Evolutionary conservation across 2,888 invertebrate species (phyloP).

Genomic region (Tinea pellionella): DNA sequence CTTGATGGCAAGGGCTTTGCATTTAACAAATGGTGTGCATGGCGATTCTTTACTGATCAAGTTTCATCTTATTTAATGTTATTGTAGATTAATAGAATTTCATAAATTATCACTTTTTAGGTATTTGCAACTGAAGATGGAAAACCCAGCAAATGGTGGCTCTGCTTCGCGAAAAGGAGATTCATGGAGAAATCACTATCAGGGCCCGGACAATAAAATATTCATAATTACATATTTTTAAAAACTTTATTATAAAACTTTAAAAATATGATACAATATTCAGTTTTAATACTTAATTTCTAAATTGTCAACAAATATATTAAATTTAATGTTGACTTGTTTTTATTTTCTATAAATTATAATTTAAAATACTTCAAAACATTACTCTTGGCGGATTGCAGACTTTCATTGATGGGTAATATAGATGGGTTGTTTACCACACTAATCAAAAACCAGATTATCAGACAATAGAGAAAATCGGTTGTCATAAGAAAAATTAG

Average conservation of each 20-base stretch:
- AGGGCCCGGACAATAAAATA: slow-evolving; percentile 81
- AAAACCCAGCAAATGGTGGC: slow-evolving; percentile 99
- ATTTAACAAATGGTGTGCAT: too few relatives aligned
- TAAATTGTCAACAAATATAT: slow-evolving; percentile 19
- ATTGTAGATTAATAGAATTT: too few relatives aligned
- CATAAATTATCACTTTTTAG: too few relatives aligned
- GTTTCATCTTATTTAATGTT: too few relatives aligned
- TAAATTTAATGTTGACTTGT: slow-evolving; percentile 17
- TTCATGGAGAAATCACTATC: slow-evolving; percentile 99
- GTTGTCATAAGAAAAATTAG: too few relatives aligned
- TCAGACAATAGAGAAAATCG: too few relatives aligned
- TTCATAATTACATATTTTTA: slow-evolving; percentile 6
- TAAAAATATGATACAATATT: slow-evolving; percentile 16
- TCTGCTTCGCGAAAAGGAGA: slow-evolving; percentile 98
- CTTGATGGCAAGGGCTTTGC: too few relatives aligned
- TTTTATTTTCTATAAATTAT: background rate
- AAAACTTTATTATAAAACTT: slow-evolving; percentile 15
- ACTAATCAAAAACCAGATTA: too few relatives aligned
- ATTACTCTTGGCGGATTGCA: too few relatives aligned
- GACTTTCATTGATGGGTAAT: too few relatives aligned
- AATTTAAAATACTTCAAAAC: background rate
- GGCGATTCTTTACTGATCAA: too few relatives aligned
- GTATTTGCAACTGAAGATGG: slow-evolving; percentile 89
- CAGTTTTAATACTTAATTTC: slow-evolving; percentile 9
- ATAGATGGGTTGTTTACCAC: too few relatives aligned